phyloP scores from a whole-genome alignment of 2,113 vertebrate genomes.

The Pycnonotus jocosus region DNA sequence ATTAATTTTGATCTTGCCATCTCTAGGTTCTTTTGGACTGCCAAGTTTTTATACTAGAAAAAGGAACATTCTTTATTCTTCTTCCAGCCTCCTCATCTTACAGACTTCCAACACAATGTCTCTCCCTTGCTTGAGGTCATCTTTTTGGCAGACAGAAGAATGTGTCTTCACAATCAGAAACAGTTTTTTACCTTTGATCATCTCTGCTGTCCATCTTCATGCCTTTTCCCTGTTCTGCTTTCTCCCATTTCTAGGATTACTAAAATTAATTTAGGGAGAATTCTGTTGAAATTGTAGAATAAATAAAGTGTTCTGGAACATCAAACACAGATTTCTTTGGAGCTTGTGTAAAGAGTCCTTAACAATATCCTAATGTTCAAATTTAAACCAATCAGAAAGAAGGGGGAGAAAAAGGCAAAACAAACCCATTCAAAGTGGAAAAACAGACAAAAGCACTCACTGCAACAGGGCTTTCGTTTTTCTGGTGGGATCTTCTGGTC shows the following conservation, averaged over 20 bases:
- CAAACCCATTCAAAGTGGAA: not conserved
- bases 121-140: not conserved
- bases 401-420: accelerated
- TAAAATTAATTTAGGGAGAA: not conserved
- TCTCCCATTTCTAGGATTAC: not conserved
- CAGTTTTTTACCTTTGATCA: not conserved
- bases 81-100: not conserved
- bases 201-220: not conserved
- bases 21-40: not conserved
- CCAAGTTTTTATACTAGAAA: not conserved
- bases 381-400: not conserved
- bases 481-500: conserved; percentile 81
- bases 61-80: not conserved
- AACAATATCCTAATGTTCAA: not conserved
- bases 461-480: conserved; percentile 88
- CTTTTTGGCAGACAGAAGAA: not conserved
- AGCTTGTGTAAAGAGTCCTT: not conserved
- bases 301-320: not conserved
- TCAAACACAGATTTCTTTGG: not conserved
- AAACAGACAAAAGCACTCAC: conserved; percentile 70
- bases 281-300: not conserved
- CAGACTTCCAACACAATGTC: not conserved
- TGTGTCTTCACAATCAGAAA: not conserved
- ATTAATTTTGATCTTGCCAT: not conserved
- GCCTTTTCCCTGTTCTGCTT: not conserved